Conservation (phyloP, 2,113 vertebrate genomes). For the Catharus minimus region DNA sequence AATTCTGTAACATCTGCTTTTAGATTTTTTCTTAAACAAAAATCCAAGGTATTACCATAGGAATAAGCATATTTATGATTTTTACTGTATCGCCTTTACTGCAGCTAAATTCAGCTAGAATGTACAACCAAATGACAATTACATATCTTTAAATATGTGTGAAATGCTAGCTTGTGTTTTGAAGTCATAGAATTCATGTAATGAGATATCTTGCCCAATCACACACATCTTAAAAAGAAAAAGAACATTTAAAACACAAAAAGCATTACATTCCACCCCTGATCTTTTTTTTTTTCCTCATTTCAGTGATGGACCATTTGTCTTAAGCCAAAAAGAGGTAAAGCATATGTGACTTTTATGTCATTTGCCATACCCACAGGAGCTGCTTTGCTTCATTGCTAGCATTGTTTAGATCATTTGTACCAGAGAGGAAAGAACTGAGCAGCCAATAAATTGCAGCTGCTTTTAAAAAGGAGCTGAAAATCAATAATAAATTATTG, state of each 20-base stretch:
- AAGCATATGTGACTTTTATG: neutral
- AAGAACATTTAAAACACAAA: neutral
- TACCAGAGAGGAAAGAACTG: conserved; percentile 3
- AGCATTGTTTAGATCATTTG: conserved; percentile 37
- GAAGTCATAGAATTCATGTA: neutral
- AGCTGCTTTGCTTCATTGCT: conserved; percentile 1
- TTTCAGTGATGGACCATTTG: neutral
- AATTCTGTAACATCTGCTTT: neutral
- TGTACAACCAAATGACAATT: neutral
- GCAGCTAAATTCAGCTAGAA: neutral
- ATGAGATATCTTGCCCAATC: neutral
- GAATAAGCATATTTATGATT: neutral
- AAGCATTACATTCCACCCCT: neutral
- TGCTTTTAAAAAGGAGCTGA: conserved; percentile 64
- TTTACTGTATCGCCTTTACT: neutral
- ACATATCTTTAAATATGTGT: neutral
- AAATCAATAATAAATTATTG: conserved; percentile 80
- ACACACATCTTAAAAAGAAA: neutral
- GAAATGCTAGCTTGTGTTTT: neutral
- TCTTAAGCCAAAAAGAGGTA: conserved; percentile 9
- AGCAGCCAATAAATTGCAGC: conserved; percentile 62
- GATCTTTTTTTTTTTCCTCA: neutral
- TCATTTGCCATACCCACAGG: conserved; percentile 22
- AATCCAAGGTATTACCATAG: neutral
- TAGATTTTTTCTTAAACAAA: neutral